phyloP scores from a whole-genome alignment of 92 coral and sea anemone genomes.

The Zoanthus sociatus region DNA sequence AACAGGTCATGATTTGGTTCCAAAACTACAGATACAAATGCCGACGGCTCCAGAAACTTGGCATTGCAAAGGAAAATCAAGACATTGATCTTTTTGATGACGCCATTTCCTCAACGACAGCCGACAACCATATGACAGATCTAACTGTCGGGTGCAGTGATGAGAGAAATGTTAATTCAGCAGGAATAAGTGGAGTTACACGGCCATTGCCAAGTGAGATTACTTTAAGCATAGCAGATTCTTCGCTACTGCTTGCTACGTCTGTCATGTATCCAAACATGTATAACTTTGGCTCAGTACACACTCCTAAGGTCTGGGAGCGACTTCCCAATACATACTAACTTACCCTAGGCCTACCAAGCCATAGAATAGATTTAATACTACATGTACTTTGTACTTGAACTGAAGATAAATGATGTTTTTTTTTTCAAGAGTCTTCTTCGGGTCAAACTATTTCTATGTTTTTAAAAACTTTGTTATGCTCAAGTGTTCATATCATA shows the following conservation, averaged over 20 bases:
- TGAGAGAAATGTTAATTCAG: neutral
- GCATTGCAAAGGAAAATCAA: slow-evolving; percentile 31
- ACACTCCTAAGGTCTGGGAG: slow-evolving; percentile 1
- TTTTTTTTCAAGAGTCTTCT: too few species aligned
- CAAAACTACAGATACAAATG: slow-evolving; percentile 47
- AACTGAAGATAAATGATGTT: too few species aligned
- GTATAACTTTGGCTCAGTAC: slow-evolving; percentile 11
- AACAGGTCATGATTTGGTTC: slow-evolving; percentile 50
- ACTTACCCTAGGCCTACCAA: neutral
- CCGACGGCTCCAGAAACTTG: slow-evolving; percentile 36
- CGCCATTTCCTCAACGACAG: too few species aligned
- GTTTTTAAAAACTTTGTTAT: too few species aligned
- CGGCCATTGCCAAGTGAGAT: slow-evolving; percentile 14
- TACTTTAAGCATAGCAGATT: slow-evolving; percentile 36
- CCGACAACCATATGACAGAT: neutral
- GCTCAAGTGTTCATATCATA: too few species aligned
- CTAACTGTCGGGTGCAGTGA: neutral
- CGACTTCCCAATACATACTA: slow-evolving; percentile 14
- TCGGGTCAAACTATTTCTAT: too few species aligned
- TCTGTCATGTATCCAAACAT: slow-evolving; percentile 32
- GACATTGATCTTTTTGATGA: slow-evolving; percentile 19
- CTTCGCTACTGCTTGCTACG: slow-evolving; percentile 23
- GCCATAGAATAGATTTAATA: too few species aligned
- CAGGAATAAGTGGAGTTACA: neutral
- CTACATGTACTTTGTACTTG: too few species aligned